A percentile compares a stretch with the other conserved stretches of the same genome.
Conservation (phyloP, 2,888 invertebrate genomes). For the Tenthredo scrophulariae region DNA sequence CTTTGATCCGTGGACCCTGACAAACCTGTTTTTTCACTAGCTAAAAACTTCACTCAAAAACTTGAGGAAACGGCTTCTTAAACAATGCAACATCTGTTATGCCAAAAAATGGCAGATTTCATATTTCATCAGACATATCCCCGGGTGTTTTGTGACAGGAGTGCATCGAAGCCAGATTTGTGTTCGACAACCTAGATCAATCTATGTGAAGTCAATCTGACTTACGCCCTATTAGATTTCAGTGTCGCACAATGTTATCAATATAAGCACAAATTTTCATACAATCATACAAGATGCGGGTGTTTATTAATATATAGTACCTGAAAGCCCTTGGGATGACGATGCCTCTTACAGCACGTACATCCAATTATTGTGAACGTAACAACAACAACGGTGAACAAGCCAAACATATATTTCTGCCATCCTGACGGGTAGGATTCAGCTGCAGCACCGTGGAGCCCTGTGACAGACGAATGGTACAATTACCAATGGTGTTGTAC, state of each 20-base stretch:
- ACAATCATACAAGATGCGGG: neutral
- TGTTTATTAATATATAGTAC: conserved; percentile 61
- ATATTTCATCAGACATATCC: neutral
- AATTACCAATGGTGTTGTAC: neutral
- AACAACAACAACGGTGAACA: conserved; percentile 69
- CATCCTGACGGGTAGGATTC: conserved; percentile 58
- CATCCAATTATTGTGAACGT: conserved; percentile 73
- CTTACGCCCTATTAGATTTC: neutral
- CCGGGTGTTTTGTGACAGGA: neutral
- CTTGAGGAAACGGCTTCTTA: neutral
- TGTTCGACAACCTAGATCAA: neutral
- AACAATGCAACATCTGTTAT: neutral
- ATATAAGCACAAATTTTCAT: neutral
- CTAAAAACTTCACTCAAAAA: neutral
- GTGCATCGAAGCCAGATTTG: neutral
- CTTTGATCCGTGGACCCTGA: neutral
- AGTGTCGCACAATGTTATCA: neutral
- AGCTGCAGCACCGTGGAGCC: conserved; percentile 6
- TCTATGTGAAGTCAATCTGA: neutral
- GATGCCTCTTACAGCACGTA: conserved; percentile 73
- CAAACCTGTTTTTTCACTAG: neutral
- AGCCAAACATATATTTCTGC: conserved; percentile 69
- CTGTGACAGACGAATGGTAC: conserved; percentile 29
- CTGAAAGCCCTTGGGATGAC: conserved; percentile 75
- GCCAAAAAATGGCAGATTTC: neutral